Evolutionary conservation across 2,113 vertebrate genomes (phyloP).

Genomic region (Crotalus viridis): DNA sequence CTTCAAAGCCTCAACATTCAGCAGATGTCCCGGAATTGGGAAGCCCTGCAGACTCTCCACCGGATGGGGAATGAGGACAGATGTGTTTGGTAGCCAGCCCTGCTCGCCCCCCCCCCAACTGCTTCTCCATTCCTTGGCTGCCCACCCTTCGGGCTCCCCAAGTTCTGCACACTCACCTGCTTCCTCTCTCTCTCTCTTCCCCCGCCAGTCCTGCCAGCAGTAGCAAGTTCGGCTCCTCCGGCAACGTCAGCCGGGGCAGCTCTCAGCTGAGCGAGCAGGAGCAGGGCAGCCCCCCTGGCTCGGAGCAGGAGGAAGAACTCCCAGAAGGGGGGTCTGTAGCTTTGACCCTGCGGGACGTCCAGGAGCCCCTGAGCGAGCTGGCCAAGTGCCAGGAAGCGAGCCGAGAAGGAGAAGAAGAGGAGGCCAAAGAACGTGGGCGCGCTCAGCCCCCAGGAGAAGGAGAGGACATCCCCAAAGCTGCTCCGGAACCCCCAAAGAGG

Average conservation of each 20-base stretch:
- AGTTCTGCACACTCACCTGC: not conserved
- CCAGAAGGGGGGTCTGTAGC: slow-evolving; percentile 73
- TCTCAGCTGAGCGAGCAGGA: slow-evolving; percentile 89
- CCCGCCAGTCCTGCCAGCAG: slow-evolving; percentile 86
- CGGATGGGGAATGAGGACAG: not conserved
- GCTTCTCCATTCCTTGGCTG: not conserved
- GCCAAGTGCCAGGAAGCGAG: slow-evolving; percentile 24
- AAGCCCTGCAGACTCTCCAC: accelerated
- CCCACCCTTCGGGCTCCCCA: slow-evolving; percentile 3
- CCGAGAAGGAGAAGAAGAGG: not conserved
- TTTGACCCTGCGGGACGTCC: slow-evolving; percentile 76
- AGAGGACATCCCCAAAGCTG: slow-evolving; percentile 49
- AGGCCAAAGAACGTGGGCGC: not conserved
- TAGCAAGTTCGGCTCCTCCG: slow-evolving; percentile 91
- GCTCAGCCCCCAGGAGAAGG: slow-evolving; percentile 1
- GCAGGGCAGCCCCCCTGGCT: slow-evolving; percentile 76
- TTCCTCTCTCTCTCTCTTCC: slow-evolving; percentile 34
- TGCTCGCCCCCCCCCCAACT: not conserved
- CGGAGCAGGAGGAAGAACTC: slow-evolving; percentile 80
- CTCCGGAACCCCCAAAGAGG: slow-evolving; percentile 55
- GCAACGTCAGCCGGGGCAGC: slow-evolving; percentile 92
- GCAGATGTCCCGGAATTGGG: slow-evolving; percentile 12
- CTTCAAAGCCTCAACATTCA: slow-evolving; percentile 50
- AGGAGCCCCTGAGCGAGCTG: slow-evolving; percentile 61
- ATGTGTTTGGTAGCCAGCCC: not conserved